These are phyloP conservation scores for Papilio demoleus DNA, from an alignment of 2,888 invertebrate genomes.

Conservation along the genomic window DNA sequence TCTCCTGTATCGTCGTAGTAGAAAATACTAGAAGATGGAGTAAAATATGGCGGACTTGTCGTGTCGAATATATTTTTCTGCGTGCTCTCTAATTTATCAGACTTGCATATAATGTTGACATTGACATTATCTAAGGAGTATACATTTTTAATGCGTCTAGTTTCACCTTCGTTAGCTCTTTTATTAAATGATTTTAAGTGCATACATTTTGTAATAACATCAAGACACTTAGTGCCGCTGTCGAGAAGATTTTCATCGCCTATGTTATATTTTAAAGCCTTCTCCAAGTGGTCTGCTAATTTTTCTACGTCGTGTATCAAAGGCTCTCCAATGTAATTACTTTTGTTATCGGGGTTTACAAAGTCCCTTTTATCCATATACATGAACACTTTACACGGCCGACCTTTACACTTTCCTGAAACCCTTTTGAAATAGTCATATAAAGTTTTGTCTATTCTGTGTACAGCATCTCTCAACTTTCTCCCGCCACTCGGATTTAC, in stretches of 20 bases:
- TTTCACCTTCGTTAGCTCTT: slow-evolving; percentile 39
- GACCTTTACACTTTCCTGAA: slow-evolving; percentile 67
- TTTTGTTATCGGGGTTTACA: slow-evolving; percentile 35
- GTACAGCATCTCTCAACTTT: slow-evolving; percentile 63
- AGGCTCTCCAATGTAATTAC: slow-evolving; percentile 28
- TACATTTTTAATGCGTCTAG: slow-evolving; percentile 48
- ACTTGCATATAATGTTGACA: slow-evolving; percentile 66
- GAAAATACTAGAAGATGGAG: slow-evolving; percentile 33
- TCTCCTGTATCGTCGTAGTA: slow-evolving; percentile 42
- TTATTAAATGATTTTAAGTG: slow-evolving; percentile 41
- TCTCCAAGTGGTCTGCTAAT: slow-evolving; percentile 52
- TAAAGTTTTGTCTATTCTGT: slow-evolving; percentile 61
- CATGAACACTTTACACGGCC: slow-evolving; percentile 60
- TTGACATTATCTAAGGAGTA: slow-evolving; percentile 68
- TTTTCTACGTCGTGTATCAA: slow-evolving; percentile 41
- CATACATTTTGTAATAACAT: slow-evolving; percentile 50
- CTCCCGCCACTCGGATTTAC: slow-evolving; percentile 70
- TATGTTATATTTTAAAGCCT: slow-evolving; percentile 45
- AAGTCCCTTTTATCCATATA: slow-evolving; percentile 60
- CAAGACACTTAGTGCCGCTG: slow-evolving; percentile 49
- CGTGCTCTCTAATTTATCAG: slow-evolving; percentile 44
- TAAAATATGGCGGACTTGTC: slow-evolving; percentile 19
- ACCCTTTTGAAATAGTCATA: slow-evolving; percentile 68
- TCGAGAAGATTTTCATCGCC: slow-evolving; percentile 49
- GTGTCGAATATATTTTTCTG: slow-evolving; percentile 23